Evolutionary conservation across 2,797 vertebrate genomes (phyloP).

Genomic region (Phrynocephalus forsythii): DNA sequence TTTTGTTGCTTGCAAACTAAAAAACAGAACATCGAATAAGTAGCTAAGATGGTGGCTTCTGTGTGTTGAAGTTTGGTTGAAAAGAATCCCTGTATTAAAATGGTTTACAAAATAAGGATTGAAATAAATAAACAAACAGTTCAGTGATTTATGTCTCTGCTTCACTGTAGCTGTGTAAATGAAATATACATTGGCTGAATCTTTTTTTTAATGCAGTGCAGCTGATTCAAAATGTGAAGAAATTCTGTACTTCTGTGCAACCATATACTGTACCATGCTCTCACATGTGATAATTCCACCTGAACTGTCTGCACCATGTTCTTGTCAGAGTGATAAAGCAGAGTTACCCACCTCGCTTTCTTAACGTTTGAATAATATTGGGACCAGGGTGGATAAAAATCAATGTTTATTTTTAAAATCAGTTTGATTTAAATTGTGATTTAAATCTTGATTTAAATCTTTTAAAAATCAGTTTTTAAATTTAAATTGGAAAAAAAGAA

Average conservation of each 20-base stretch:
- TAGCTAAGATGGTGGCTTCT: constrained; percentile 39
- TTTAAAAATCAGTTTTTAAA: too few species aligned
- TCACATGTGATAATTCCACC: constrained; percentile 63
- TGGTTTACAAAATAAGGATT: constrained; percentile 15
- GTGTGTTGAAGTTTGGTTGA: background rate
- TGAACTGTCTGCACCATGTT: constrained; percentile 68
- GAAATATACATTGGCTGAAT: constrained; percentile 28
- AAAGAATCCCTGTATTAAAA: constrained; percentile 10
- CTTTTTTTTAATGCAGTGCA: constrained; percentile 46
- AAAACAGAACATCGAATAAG: constrained; percentile 34
- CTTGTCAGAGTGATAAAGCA: constrained; percentile 71
- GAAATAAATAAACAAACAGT: constrained; percentile 28
- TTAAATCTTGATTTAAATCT: too few species aligned
- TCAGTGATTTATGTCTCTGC: constrained; percentile 36
- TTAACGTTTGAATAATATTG: constrained; percentile 53
- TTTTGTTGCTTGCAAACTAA: background rate
- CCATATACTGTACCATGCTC: constrained; percentile 65
- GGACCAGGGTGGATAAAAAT: too few species aligned
- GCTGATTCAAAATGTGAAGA: constrained; percentile 57
- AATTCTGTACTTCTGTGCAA: constrained; percentile 56
- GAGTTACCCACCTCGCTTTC: constrained; percentile 56
- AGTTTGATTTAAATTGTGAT: too few species aligned
- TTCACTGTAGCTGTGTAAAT: constrained; percentile 23
- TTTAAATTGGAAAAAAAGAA: too few species aligned
- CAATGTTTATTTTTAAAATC: too few species aligned